Conservation (phyloP, 2,113 vertebrate species). For the Melanerpes aurifrons region DNA sequence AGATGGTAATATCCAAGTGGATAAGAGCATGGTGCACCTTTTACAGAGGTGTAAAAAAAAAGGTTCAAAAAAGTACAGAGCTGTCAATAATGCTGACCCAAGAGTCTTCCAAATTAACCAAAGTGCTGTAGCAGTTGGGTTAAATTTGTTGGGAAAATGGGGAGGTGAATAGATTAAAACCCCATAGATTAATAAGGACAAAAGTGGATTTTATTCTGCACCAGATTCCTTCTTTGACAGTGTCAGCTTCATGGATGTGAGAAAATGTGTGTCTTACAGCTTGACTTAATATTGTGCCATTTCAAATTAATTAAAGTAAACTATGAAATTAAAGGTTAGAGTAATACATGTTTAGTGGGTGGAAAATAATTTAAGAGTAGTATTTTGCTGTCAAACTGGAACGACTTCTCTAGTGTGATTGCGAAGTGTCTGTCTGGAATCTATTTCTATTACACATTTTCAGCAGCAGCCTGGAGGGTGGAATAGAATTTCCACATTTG, state of each 20-base stretch:
- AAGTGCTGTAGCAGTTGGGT: not conserved
- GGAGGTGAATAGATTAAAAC: not conserved
- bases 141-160: not conserved
- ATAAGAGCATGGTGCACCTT: not conserved
- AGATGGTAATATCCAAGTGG: not conserved
- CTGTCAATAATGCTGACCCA: not conserved
- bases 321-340: not conserved
- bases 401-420: not conserved
- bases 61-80: not conserved
- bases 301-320: not conserved
- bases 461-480: not conserved
- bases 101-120: not conserved
- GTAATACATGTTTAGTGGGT: not conserved
- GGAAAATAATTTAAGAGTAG: not conserved
- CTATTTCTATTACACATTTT: not conserved
- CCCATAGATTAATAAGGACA: not conserved
- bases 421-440: not conserved
- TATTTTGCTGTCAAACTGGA: conserved; percentile 36
- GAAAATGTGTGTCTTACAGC: not conserved
- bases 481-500: conserved; percentile 14
- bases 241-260: not conserved
- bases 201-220: not conserved
- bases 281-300: not conserved
- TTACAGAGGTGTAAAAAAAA: not conserved
- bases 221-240: not conserved